Conservation (phyloP, 2,888 invertebrate species). For the Ennomos fuscantarius region DNA sequence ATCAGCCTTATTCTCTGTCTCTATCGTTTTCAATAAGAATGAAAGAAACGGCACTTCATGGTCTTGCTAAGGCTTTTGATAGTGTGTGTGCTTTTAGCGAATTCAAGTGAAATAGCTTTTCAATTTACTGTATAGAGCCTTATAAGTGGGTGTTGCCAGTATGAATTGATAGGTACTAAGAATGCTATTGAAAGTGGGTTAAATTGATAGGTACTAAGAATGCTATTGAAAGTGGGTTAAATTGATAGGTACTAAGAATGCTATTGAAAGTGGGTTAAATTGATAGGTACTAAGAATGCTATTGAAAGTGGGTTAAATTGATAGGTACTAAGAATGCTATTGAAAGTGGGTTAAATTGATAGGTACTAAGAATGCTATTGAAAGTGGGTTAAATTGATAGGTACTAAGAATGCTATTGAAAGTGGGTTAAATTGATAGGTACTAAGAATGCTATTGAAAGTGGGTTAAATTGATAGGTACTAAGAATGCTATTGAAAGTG, state of each 20-base stretch:
- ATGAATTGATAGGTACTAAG: neutral
- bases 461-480: neutral
- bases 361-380: no score
- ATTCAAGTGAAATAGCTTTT: conserved; percentile 1
- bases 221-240: neutral
- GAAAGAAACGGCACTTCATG: conserved; percentile 3
- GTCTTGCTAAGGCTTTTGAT: neutral
- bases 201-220: neutral
- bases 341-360: neutral
- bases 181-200: neutral
- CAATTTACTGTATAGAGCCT: conserved; percentile 21
- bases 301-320: conserved; percentile 1
- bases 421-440: no score
- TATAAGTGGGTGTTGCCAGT: conserved; percentile 1
- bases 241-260: neutral
- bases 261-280: neutral
- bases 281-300: no score
- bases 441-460: no score
- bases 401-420: neutral
- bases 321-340: neutral
- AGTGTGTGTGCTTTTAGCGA: conserved; percentile 9
- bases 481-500: neutral
- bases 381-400: neutral
- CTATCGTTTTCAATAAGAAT: neutral
- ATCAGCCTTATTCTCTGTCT: conserved; percentile 15